A percentile compares a stretch with the other conserved stretches of the same genome.
These are phyloP conservation scores for Dryomyza anilis DNA, from an alignment of 2,888 invertebrate genomes.

Conservation along the genomic window DNA sequence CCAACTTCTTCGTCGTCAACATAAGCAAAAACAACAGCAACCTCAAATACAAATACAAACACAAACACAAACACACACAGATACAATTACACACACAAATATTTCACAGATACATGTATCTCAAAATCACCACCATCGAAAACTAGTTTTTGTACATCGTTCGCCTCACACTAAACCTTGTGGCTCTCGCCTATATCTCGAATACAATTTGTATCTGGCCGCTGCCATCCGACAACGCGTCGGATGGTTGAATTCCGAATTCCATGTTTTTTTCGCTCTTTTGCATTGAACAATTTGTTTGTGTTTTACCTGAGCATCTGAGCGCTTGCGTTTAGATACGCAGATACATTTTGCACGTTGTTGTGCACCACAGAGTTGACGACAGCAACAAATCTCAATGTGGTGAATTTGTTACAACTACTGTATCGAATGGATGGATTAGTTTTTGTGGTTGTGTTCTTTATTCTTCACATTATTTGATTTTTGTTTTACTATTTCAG, in stretches of 20 bases:
- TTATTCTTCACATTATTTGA: too few relatives aligned
- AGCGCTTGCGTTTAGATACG: constrained; percentile 13
- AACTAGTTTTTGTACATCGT: constrained; percentile 10
- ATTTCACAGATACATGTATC: too few relatives aligned
- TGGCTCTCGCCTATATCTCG: too few relatives aligned
- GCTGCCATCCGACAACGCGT: too few relatives aligned
- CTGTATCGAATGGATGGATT: too few relatives aligned
- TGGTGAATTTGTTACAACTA: constrained; percentile 10
- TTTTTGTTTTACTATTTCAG: background rate
- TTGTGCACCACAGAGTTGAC: background rate
- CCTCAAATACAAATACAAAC: constrained; percentile 11
- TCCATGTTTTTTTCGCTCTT: background rate
- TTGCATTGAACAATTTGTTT: background rate
- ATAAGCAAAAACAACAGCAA: constrained; percentile 21
- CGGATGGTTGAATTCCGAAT: background rate
- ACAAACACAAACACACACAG: constrained; percentile 18
- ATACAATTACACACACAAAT: background rate
- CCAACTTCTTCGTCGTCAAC: constrained; percentile 39
- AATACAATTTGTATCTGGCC: constrained; percentile 12
- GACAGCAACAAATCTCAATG: background rate
- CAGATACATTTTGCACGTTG: constrained; percentile 1
- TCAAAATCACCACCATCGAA: constrained; percentile 15
- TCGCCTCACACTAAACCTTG: background rate
- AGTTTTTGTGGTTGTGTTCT: too few relatives aligned
- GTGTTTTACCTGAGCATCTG: background rate